phyloP scores from a whole-genome alignment of 2,797 vertebrate genomes.

The Megaceryle alcyon region DNA sequence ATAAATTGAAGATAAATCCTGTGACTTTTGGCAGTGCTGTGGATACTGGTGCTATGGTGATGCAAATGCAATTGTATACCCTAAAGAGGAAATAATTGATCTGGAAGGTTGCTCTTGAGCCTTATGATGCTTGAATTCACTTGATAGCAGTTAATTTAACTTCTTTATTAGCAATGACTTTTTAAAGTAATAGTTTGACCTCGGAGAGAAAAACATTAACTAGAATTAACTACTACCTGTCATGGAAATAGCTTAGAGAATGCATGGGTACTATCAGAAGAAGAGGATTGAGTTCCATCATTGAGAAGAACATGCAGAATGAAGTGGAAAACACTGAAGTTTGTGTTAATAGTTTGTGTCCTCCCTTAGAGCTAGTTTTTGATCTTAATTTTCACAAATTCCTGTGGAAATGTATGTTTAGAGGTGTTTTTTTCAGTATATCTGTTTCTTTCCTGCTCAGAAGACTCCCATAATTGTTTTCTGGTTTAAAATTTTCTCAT shows the following conservation, averaged over 20 bases:
- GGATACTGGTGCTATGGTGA: background rate
- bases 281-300: background rate
- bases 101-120: background rate
- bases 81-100: background rate
- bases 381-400: background rate
- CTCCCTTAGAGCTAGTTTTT: background rate
- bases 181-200: background rate
- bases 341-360: background rate
- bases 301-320: background rate
- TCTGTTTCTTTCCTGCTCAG: background rate
- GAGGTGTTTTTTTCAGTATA: background rate
- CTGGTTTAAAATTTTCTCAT: background rate
- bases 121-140: background rate
- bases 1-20: background rate
- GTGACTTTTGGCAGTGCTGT: background rate
- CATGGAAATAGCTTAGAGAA: background rate
- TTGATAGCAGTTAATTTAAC: background rate
- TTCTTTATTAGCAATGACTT: background rate
- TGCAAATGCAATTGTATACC: background rate
- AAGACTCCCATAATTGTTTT: background rate
- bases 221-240: background rate
- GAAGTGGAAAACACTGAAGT: background rate
- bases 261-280: background rate
- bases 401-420: background rate
- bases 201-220: background rate